Conservation (phyloP, 2,797 vertebrate genomes). For the Danio aesculapii region DNA sequence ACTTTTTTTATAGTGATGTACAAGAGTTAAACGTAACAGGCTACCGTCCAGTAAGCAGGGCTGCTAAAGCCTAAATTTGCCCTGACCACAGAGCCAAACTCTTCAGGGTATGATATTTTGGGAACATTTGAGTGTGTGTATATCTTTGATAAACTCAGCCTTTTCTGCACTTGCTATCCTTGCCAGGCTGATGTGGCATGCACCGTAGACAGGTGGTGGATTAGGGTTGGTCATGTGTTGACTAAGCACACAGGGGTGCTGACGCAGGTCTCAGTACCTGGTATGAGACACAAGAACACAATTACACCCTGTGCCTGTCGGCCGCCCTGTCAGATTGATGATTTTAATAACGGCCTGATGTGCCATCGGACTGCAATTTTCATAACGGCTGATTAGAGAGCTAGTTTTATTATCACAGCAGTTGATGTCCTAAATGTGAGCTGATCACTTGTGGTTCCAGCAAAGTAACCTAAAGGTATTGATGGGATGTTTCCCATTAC, state of each 20-base stretch:
- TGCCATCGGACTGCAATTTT: not conserved
- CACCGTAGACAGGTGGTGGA: conserved; percentile 55
- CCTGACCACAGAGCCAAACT: not conserved
- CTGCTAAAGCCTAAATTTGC: not conserved
- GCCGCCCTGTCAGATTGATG: conserved; percentile 15
- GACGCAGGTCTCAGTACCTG: conserved; percentile 58
- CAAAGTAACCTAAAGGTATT: not conserved
- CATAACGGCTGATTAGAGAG: not conserved
- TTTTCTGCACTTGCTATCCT: not conserved
- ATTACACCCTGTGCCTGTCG: conserved; percentile 58
- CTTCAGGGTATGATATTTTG: not conserved
- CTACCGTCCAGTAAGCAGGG: not conserved
- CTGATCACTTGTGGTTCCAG: not conserved
- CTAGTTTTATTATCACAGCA: not conserved
- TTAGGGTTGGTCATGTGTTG: conserved; percentile 55
- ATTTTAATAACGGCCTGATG: not conserved
- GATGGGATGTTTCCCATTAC: not conserved
- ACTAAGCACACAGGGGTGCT: conserved; percentile 58
- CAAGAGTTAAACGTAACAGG: not conserved
- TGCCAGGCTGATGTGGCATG: not conserved
- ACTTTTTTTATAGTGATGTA: too few species aligned
- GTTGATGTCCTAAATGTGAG: not conserved
- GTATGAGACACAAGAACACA: conserved; percentile 57
- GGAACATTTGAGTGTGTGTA: not conserved
- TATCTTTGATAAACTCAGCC: not conserved